A percentile compares a stretch with the other conserved stretches of the same genome.
These are phyloP conservation scores for Daboia siamensis DNA, from an alignment of 2,113 vertebrate genomes.

Conservation along the genomic window DNA sequence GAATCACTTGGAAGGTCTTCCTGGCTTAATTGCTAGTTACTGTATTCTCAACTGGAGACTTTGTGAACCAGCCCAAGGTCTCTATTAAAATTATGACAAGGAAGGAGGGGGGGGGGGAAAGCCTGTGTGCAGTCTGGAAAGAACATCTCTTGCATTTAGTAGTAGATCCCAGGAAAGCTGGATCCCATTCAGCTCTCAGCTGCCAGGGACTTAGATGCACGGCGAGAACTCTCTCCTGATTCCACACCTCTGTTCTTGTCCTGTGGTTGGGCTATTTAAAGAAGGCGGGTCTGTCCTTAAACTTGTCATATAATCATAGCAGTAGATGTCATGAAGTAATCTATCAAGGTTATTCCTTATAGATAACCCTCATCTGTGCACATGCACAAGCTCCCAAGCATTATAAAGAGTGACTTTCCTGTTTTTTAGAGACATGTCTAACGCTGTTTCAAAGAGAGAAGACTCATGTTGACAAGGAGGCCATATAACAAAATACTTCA, in stretches of 20 bases:
- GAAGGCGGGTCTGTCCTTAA: not conserved
- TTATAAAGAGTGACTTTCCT: not conserved
- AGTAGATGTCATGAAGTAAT: not conserved
- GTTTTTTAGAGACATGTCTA: not conserved
- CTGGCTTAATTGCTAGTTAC: not conserved
- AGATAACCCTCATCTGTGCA: not conserved
- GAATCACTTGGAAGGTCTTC: not conserved
- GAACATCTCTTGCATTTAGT: not conserved
- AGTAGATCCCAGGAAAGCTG: not conserved
- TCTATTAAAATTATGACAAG: not conserved
- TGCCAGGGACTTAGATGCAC: not conserved
- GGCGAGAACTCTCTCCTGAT: not conserved
- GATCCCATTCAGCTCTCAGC: not conserved
- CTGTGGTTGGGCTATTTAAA: not conserved
- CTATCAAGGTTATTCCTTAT: not conserved
- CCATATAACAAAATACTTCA: not conserved
- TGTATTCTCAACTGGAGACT: not conserved
- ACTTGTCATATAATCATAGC: not conserved
- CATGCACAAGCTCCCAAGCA: not conserved
- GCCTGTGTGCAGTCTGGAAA: not conserved
- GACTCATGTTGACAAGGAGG: not conserved
- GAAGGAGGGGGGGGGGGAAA: not conserved
- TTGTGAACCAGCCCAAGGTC: not conserved
- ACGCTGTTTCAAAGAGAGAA: not conserved
- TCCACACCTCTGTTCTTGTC: not conserved